Evolutionary conservation across 1,140 invertebrate species (phyloP).

Genomic region (Pararge aegeria): DNA sequence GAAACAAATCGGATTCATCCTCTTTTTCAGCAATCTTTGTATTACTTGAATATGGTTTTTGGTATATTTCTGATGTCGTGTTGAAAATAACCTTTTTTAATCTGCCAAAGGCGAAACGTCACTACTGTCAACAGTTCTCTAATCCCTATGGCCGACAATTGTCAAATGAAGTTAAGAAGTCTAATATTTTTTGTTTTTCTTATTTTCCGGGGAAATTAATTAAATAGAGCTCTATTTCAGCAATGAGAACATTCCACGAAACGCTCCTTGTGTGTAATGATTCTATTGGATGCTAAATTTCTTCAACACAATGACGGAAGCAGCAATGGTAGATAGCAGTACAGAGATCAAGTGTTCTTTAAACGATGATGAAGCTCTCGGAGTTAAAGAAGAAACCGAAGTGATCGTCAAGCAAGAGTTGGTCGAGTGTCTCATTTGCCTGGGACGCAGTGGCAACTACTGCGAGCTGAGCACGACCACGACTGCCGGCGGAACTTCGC

Average conservation of each 20-base stretch:
- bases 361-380: conserved; percentile 34
- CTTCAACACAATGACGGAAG: conserved; percentile 39
- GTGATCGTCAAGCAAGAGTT: conserved; percentile 55
- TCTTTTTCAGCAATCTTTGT: no score
- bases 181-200: conserved; percentile 36
- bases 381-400: conserved; percentile 56
- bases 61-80: no score
- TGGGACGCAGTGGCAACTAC: conserved; percentile 40
- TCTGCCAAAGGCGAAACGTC: neutral
- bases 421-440: conserved; percentile 59
- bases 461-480: conserved; percentile 45
- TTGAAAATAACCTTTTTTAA: no score
- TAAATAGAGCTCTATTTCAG: conserved; percentile 3
- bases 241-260: conserved; percentile 18
- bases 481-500: conserved; percentile 47
- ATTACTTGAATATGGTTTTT: no score
- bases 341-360: conserved; percentile 33
- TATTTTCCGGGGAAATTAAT: conserved; percentile 21
- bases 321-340: conserved; percentile 45
- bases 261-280: conserved; percentile 15
- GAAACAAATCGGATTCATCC: no score
- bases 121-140: neutral
- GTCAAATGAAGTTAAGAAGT: conserved; percentile 17
- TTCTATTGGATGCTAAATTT: neutral
- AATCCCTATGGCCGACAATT: neutral